Evolutionary conservation across 1,140 invertebrate species (phyloP).

Genomic region (Phocides pigmalion): DNA sequence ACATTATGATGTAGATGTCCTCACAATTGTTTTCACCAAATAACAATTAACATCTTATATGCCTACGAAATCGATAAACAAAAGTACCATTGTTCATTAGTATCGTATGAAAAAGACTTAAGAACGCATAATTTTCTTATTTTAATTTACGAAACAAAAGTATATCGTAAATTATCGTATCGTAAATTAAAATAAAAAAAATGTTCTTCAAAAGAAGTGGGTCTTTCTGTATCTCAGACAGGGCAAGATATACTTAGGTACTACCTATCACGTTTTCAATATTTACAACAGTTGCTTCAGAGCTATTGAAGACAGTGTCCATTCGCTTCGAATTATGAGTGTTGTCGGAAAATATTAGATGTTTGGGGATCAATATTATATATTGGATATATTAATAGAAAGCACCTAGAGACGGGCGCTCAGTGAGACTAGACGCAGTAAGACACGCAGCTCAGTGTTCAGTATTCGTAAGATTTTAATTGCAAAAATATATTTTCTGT

Average conservation of each 20-base stretch:
- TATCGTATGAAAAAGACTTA: too few relatives aligned
- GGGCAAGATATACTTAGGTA: background rate
- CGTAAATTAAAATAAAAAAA: too few relatives aligned
- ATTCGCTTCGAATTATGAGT: background rate
- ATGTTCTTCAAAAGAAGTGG: too few relatives aligned
- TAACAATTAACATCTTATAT: too few relatives aligned
- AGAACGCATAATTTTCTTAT: too few relatives aligned
- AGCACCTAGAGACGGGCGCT: conserved; percentile 47
- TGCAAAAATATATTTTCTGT: background rate
- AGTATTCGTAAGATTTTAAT: background rate
- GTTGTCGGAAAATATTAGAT: background rate
- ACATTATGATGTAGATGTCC: too few relatives aligned
- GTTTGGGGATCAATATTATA: conserved; percentile 57
- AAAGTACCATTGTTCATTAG: too few relatives aligned
- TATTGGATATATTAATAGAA: conserved; percentile 13
- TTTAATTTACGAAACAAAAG: too few relatives aligned
- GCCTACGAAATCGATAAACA: too few relatives aligned
- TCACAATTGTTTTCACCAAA: too few relatives aligned
- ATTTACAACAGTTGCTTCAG: background rate
- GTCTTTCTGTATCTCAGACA: too few relatives aligned
- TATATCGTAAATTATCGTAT: too few relatives aligned
- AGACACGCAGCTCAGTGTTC: conserved; percentile 35
- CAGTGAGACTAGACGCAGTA: conserved; percentile 56
- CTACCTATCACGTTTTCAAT: background rate
- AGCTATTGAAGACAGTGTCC: background rate